Evolutionary conservation across 2,113 vertebrate species (phyloP).

Genomic region (Sisor rabdophorus): DNA sequence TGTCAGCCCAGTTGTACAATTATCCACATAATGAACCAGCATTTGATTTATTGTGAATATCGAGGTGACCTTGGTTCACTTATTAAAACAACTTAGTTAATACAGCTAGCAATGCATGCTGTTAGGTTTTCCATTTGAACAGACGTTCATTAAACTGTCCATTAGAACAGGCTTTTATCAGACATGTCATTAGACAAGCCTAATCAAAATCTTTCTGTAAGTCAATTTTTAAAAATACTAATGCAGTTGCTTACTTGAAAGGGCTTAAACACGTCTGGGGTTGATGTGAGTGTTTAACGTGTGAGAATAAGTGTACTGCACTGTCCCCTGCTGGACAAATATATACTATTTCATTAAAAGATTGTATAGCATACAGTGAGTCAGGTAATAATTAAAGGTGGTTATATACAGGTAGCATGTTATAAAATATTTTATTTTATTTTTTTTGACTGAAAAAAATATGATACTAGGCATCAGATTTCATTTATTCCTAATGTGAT

Average conservation of each 20-base stretch:
- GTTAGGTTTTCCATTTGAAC: conserved; percentile 36
- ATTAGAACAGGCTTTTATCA: conserved; percentile 40
- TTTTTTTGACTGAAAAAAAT: background rate
- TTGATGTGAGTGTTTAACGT: background rate
- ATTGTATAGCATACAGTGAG: too few species aligned
- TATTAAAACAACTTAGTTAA: conserved; percentile 25
- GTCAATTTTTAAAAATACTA: conserved; percentile 21
- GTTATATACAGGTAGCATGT: background rate
- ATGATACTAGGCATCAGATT: background rate
- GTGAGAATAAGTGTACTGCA: conserved; percentile 23
- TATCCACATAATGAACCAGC: background rate
- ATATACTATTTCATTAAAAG: background rate
- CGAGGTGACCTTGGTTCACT: conserved; percentile 22
- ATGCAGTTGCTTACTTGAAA: conserved; percentile 23
- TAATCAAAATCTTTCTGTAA: conserved; percentile 34
- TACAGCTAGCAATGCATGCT: background rate
- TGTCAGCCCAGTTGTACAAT: background rate
- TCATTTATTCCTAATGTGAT: background rate
- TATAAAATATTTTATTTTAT: too few species aligned
- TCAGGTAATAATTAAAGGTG: background rate
- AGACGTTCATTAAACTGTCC: conserved; percentile 27
- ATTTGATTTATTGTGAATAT: conserved; percentile 29
- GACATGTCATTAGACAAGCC: conserved; percentile 26
- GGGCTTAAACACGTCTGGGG: background rate
- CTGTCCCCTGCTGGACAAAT: conserved; percentile 45